Base-by-base conservation (phyloP, 2,888 invertebrate genomes). In the Oligia strigilis region DNA sequence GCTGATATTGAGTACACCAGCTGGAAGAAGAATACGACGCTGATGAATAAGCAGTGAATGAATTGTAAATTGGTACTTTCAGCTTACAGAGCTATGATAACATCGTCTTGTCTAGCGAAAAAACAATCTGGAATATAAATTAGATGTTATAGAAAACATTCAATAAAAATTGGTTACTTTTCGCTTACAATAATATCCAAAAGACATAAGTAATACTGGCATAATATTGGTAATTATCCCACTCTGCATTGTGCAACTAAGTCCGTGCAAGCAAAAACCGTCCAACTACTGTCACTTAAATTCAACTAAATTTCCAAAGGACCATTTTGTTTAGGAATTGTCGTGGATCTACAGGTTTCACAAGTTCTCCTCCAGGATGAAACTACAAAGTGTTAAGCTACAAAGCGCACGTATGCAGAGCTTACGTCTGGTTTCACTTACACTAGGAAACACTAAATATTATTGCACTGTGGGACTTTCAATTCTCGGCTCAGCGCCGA, bases 291-390 rank as follows among this genome's bases (percentile, higher is more conserved):
- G 19, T n/a, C 14, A 55, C 9, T 64, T 64, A 14, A 17, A 64
- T 36, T 46, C 5, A 17, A 65, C 29, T 17, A 58, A 5, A 65
- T 72, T 11, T 36, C 49, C 40, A 66, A 72, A 72, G 49, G 17
- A 49, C 29, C 23, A 19, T 29, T 49, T 46, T 46, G 29, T 58
- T 72, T 58, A 52, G 43, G 43, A 64, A 67, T 66, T n/a, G 11
- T 29, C 8, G 36, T 19, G 36, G 75, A 55, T 67, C 36, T 29
- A 80, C 60, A 82, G 80, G 82, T 82, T n/a, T n/a, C 60, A 52
- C 14, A 66, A 73, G 23, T 69, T 55, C 43, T 52, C 1, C 66
- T 71, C 4, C 36, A n/a, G 11, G n/a, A 40, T 29, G n/a, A n/a
- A 60, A 60, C 36, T 52, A 52, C 17, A 52, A 52, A 52, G 52